Base-by-base conservation (phyloP, 2,888 invertebrate genomes). In the Ichneumon xanthorius region DNA sequence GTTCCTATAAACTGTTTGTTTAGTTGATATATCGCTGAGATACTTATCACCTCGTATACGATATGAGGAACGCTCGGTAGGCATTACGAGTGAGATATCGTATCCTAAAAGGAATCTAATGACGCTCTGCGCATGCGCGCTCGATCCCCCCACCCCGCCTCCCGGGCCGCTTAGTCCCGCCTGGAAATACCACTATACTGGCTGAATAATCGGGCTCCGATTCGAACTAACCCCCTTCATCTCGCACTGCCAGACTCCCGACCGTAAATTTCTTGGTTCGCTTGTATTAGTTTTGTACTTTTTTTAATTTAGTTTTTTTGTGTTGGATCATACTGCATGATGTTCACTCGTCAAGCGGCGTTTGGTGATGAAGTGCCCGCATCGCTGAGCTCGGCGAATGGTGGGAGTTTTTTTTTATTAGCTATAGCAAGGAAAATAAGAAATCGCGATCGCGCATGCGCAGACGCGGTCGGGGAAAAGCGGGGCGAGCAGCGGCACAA, bases 21-120 rank as follows among this genome's bases (percentile, higher is more conserved):
- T 92, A 92, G 90, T 91, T 92, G 92, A 92, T 92, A 91, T 92
- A 92, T 92, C 90, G 91, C 89, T 88, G 86, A 89, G 92, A 92
- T 92, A 92, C 92, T 92, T 92, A 92, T 92, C 92, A 92, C 92
- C 92, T 92, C 91, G 84, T 88, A 90, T 92, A 90, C 89, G 89
- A 88, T 89, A 89, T 88, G 89, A 88, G 88, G 84, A 89, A 88
- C 86, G 87, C 87, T 87, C 82, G 87, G 87, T 86, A 53, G 87
- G 84, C 76, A 86, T 89, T 89, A 89, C 88, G 86, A 84, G 87
- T 90, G 89, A 91, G 90, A 91, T 91, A 92, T 91, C 89, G 91
- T 89, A 88, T 88, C 90, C 92, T 91, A 92, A 92, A 89, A 91
- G 90, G 90, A 92, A 91, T 92, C 92, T 92, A 92, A 92, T 92